phyloP scores from a whole-genome alignment of 2,888 invertebrate genomes.

The Drosophila birchii region DNA sequence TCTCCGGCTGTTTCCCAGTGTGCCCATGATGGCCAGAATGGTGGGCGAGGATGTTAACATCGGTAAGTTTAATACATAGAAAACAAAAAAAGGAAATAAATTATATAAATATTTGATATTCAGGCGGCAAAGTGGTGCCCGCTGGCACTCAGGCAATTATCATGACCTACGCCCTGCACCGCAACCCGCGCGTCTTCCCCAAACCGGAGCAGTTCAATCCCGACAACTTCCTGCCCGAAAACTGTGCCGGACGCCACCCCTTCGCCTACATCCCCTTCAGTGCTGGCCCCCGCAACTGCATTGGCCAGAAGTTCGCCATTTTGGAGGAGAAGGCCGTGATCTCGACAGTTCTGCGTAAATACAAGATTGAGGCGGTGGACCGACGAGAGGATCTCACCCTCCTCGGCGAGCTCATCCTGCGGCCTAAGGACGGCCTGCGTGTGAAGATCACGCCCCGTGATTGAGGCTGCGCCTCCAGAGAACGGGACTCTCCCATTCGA shows the following conservation, averaged over 20 bases:
- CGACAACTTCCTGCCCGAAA: constrained; percentile 89
- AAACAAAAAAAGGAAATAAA: too few relatives aligned
- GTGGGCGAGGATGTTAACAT: constrained; percentile 86
- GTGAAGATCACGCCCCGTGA: constrained; percentile 85
- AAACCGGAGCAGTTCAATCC: constrained; percentile 89
- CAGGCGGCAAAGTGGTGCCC: constrained; percentile 82
- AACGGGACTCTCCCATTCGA: constrained; percentile 16
- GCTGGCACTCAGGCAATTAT: constrained; percentile 86
- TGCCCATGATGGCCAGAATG: constrained; percentile 87
- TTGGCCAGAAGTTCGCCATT: constrained; percentile 87
- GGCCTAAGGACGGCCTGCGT: constrained; percentile 87
- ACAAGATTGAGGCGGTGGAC: constrained; percentile 86
- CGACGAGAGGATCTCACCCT: constrained; percentile 86
- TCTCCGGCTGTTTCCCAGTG: constrained; percentile 88
- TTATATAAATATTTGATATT: not conserved
- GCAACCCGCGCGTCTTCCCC: constrained; percentile 88
- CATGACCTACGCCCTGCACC: constrained; percentile 88
- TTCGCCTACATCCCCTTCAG: constrained; percentile 90
- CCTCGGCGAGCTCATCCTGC: constrained; percentile 87
- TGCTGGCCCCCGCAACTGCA: constrained; percentile 88
- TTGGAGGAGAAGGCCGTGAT: constrained; percentile 87
- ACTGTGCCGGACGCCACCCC: constrained; percentile 87
- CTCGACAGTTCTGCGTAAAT: constrained; percentile 86
- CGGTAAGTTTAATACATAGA: constrained; percentile 84
- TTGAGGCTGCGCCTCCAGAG: constrained; percentile 41